A percentile compares a stretch with the other conserved stretches of the same genome.
Evolutionary conservation across 2,888 invertebrate genomes (phyloP).

Genomic region (Coelinius sp.): DNA sequence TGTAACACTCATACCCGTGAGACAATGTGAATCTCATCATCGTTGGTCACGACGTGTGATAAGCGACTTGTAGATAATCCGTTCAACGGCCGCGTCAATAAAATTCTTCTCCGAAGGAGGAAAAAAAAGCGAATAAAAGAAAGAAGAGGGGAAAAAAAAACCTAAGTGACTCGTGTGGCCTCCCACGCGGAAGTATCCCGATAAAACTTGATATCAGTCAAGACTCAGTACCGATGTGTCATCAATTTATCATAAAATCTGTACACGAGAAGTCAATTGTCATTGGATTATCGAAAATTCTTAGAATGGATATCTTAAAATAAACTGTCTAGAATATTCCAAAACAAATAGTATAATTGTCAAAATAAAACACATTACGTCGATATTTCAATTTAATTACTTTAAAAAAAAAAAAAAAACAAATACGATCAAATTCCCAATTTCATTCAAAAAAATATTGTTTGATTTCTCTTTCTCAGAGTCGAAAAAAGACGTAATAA

Average conservation of each 20-base stretch:
- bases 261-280: background rate
- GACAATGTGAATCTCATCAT: background rate
- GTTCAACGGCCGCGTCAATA: conserved; percentile 3
- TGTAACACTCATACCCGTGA: background rate
- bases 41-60: background rate
- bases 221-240: background rate
- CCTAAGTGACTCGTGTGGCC: conserved; percentile 41
- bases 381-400: too few relatives aligned
- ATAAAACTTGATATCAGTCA: background rate
- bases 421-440: background rate
- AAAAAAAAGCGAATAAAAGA: conserved; percentile 8
- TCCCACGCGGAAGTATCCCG: conserved; percentile 58
- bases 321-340: background rate
- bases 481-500: background rate
- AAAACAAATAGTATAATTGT: background rate
- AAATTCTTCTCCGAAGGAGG: background rate
- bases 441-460: background rate
- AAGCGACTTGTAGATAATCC: background rate
- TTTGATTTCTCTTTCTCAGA: background rate
- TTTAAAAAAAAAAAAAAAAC: background rate
- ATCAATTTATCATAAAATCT: background rate
- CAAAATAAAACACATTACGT: too few relatives aligned
- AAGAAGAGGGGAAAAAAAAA: conserved; percentile 35
- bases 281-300: background rate
- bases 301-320: background rate